A percentile compares a stretch with the other conserved stretches of the same genome.
Evolutionary conservation across 2,113 vertebrate genomes (phyloP).

Genomic region (Mus musculus): DNA sequence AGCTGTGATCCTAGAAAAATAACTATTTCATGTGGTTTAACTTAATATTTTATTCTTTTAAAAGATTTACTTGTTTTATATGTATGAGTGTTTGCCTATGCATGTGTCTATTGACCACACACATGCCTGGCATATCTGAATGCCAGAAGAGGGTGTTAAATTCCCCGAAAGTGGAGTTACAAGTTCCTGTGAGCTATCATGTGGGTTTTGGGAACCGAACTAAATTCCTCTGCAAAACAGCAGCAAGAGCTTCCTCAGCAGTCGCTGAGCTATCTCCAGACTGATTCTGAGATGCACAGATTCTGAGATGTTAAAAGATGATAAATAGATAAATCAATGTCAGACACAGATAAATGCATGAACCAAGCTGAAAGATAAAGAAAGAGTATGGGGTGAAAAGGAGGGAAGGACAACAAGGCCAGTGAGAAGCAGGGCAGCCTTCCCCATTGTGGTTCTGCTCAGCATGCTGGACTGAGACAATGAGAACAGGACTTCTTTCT

Average conservation of each 20-base stretch:
- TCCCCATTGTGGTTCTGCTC: not conserved
- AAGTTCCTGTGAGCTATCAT: not conserved
- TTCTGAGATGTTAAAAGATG: not conserved
- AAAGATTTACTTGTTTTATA: not conserved
- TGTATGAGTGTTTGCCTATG: not conserved
- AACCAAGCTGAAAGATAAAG: not conserved
- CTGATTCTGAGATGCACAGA: no score
- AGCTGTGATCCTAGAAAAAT: slow-evolving; percentile 18
- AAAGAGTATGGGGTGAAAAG: not conserved
- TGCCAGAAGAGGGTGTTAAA: not conserved
- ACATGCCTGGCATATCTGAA: not conserved
- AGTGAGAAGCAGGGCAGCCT: not conserved
- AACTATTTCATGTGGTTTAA: not conserved
- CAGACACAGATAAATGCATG: not conserved
- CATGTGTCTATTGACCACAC: not conserved
- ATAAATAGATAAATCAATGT: not conserved
- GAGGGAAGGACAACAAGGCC: not conserved
- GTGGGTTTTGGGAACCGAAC: not conserved
- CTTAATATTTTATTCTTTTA: slow-evolving; percentile 4
- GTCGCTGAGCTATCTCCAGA: not conserved
- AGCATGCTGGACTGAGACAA: not conserved
- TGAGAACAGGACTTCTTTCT: not conserved
- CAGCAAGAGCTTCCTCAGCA: not conserved
- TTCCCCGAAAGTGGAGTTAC: no score
- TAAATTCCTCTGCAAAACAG: not conserved